These are phyloP conservation scores for Cottus gobio DNA, from an alignment of 2,113 vertebrate genomes.

Conservation along the genomic window DNA sequence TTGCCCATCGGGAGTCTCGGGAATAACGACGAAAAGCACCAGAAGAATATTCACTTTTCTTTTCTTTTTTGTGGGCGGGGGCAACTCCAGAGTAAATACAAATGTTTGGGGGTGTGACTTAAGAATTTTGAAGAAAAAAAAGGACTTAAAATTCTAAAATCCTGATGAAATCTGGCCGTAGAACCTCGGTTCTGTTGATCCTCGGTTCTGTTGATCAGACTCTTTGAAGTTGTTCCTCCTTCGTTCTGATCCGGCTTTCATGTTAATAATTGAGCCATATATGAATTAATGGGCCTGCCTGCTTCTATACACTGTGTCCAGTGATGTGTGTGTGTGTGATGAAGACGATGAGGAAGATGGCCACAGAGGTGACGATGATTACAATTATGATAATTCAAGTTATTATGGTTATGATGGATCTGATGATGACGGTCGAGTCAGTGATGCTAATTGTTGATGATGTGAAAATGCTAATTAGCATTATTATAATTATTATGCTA, in stretches of 20 bases:
- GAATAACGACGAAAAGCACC: not conserved
- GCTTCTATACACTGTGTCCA: conserved; percentile 70
- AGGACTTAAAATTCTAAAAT: conserved; percentile 4
- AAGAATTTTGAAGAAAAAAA: not conserved
- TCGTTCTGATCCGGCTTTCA: conserved; percentile 52
- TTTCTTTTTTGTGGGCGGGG: no score
- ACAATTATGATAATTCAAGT: conserved; percentile 40
- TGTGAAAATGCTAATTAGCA: conserved; percentile 59
- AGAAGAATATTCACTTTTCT: not conserved
- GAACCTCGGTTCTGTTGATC: conserved; percentile 34
- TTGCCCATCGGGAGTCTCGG: not conserved
- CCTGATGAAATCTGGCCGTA: not conserved
- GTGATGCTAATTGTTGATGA: conserved; percentile 39
- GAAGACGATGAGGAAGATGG: conserved; percentile 13
- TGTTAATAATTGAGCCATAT: conserved; percentile 77
- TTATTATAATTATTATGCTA: conserved; percentile 51
- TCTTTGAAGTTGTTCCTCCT: conserved; percentile 36
- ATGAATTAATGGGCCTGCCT: conserved; percentile 68
- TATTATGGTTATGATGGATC: conserved; percentile 10
- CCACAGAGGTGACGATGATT: conserved; percentile 23
- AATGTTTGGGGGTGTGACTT: not conserved
- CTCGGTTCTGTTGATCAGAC: conserved; percentile 29
- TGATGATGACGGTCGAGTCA: conserved; percentile 6
- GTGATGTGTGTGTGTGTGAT: conserved; percentile 52
- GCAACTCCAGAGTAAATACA: not conserved